Percentiles rank a stretch among this genome's conserved stretches.
Evolutionary conservation across 2,113 vertebrate genomes (phyloP).

Genomic region (Oncorhynchus masou): DNA sequence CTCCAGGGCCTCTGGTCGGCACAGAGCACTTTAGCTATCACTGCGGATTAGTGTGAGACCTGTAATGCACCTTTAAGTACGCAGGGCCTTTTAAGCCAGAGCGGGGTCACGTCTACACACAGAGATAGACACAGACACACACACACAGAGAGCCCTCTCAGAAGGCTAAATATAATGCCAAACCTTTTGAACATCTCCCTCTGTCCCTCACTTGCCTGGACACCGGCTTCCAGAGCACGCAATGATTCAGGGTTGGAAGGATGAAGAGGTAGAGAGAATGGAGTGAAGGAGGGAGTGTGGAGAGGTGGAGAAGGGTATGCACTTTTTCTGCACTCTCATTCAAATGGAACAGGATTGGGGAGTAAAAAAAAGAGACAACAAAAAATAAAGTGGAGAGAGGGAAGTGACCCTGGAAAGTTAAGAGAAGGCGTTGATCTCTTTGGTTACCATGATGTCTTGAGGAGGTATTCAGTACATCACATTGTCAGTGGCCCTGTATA

Average conservation of each 20-base stretch:
- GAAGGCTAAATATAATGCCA: slow-evolving; percentile 75
- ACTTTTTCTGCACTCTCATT: not conserved
- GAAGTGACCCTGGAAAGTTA: not conserved
- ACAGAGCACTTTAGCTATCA: slow-evolving; percentile 90
- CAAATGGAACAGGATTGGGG: not conserved
- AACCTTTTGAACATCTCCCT: slow-evolving; percentile 68
- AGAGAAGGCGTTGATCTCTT: not conserved
- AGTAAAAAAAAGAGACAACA: not conserved
- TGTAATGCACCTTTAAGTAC: slow-evolving; percentile 90
- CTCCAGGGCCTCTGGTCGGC: slow-evolving; percentile 68
- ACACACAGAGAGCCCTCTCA: not conserved
- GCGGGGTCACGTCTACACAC: slow-evolving; percentile 71
- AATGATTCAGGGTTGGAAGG: not conserved
- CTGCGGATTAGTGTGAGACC: slow-evolving; percentile 88
- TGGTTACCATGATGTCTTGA: not conserved
- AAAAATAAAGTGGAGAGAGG: slow-evolving; percentile 6
- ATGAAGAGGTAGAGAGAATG: too few relatives aligned
- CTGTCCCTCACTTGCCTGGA: too few relatives aligned
- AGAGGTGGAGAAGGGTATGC: not conserved
- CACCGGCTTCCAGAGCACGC: slow-evolving; percentile 47
- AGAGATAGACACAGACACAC: not conserved
- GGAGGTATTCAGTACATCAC: not conserved
- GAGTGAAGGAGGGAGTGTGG: not conserved
- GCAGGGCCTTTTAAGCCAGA: slow-evolving; percentile 82
- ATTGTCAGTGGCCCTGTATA: not conserved